Conservation (phyloP, 2,113 vertebrate species). For the Hystrix brachyura region DNA sequence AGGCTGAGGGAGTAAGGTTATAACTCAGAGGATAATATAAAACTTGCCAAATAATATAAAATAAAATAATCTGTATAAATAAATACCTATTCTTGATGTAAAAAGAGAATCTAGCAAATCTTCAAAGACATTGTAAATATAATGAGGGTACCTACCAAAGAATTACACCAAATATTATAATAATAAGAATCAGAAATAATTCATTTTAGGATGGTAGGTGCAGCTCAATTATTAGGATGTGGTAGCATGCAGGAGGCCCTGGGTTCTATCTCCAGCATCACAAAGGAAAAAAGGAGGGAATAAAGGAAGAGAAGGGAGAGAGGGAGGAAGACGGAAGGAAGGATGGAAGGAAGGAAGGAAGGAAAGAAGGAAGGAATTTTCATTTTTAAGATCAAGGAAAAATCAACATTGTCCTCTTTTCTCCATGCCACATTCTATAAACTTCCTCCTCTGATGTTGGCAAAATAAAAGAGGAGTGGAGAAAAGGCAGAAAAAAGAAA, state of each 20-base stretch:
- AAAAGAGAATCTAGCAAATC: slow-evolving; percentile 1
- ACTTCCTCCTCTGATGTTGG: background rate
- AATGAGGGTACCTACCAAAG: background rate
- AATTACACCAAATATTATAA: background rate
- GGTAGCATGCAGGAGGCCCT: background rate
- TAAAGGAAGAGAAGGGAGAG: too few species aligned
- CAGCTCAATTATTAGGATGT: background rate
- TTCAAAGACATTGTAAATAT: background rate
- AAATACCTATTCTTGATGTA: background rate
- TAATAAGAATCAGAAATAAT: background rate
- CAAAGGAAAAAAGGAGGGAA: too few species aligned
- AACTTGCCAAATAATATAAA: background rate
- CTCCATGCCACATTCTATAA: background rate
- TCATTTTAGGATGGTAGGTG: background rate
- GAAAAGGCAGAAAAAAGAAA: background rate
- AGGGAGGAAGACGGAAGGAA: background rate
- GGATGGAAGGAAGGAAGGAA: background rate
- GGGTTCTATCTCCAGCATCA: background rate
- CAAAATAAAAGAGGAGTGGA: background rate
- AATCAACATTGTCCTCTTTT: background rate
- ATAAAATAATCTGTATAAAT: slow-evolving; percentile 51
- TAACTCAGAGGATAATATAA: background rate
- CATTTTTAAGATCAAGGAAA: background rate
- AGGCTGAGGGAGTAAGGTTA: background rate
- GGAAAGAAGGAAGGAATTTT: background rate